phyloP scores from a whole-genome alignment of 2,888 invertebrate species.

The Lissocephala sabroskyi region DNA sequence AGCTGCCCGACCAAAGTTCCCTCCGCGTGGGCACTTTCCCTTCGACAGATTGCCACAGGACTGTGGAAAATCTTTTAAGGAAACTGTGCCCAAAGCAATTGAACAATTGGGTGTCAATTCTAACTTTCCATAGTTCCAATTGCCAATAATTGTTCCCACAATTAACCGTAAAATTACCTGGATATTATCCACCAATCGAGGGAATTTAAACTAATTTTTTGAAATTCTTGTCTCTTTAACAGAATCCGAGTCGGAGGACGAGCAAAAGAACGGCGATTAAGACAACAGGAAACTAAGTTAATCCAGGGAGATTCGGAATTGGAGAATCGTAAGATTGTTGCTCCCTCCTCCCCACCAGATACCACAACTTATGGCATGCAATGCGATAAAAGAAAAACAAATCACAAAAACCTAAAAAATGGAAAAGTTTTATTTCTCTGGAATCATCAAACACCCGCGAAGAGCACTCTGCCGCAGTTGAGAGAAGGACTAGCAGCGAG shows the following conservation, averaged over 20 bases:
- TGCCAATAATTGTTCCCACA: slow-evolving; percentile 29
- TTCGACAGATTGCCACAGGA: neutral
- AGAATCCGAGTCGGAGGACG: slow-evolving; percentile 73
- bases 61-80: neutral
- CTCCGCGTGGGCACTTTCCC: slow-evolving; percentile 3
- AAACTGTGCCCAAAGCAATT: slow-evolving; percentile 9
- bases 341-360: no score
- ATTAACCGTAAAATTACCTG: neutral
- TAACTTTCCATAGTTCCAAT: slow-evolving; percentile 14
- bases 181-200: neutral
- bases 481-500: slow-evolving; percentile 1
- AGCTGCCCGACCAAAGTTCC: slow-evolving; percentile 13
- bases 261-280: slow-evolving; percentile 68
- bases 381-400: no score
- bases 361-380: no score
- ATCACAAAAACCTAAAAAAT: no score
- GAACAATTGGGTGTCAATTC: slow-evolving; percentile 34
- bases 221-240: slow-evolving; percentile 35
- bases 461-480: no score
- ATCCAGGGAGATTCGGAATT: no score
- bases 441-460: no score
- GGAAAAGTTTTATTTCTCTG: no score
- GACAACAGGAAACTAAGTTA: no score
- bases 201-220: neutral
- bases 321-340: no score